A percentile compares a stretch with the other conserved stretches of the same genome.
Evolutionary conservation across 2,888 invertebrate genomes (phyloP).

Genomic region (Candidula unifasciata): DNA sequence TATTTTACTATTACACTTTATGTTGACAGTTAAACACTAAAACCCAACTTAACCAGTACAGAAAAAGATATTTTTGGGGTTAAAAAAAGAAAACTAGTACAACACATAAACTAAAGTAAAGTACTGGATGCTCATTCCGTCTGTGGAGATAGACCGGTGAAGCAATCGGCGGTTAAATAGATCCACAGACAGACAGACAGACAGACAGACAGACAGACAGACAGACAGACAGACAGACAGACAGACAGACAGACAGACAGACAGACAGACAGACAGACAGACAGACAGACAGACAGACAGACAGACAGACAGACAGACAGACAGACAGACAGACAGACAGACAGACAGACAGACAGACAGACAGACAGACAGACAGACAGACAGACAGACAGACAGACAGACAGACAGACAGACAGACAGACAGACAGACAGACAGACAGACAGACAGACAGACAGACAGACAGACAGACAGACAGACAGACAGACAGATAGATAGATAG

Average conservation of each 20-base stretch:
- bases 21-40: no score
- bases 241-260: slow-evolving; percentile 25
- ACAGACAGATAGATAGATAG: no score
- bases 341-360: background rate
- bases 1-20: no score
- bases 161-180: slow-evolving; percentile 14
- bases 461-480: background rate
- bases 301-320: background rate
- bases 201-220: slow-evolving; percentile 10
- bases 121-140: no score
- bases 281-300: background rate
- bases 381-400: slow-evolving; percentile 1
- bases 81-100: no score
- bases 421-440: background rate
- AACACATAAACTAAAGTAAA: no score
- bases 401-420: background rate
- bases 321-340: background rate
- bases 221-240: slow-evolving; percentile 6
- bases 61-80: no score
- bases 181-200: slow-evolving; percentile 7
- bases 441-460: background rate
- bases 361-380: slow-evolving; percentile 14
- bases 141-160: slow-evolving; percentile 16
- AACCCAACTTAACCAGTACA: no score
- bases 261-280: slow-evolving; percentile 15